Conservation (phyloP, 2,797 vertebrate species). For the Micropoecilia bifurca region DNA sequence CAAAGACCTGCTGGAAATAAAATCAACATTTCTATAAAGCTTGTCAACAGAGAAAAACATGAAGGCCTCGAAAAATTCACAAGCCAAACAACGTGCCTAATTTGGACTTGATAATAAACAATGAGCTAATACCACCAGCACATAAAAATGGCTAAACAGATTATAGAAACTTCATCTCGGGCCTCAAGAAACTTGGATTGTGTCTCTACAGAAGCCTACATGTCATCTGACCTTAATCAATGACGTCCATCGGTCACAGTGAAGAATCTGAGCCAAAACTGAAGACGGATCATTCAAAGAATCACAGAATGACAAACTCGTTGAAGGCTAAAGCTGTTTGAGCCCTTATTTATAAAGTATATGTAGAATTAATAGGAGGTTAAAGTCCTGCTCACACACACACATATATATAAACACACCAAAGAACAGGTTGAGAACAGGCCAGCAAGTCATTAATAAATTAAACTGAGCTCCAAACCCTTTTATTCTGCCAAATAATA, state of each 20-base stretch:
- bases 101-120: too few species aligned
- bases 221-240: not conserved
- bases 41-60: not conserved
- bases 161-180: not conserved
- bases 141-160: too few species aligned
- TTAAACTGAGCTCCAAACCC: not conserved
- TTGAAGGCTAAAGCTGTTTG: not conserved
- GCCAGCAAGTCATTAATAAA: not conserved
- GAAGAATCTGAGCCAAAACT: not conserved
- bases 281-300: not conserved
- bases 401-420: not conserved
- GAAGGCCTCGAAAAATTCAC: not conserved
- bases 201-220: not conserved
- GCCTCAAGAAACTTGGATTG: not conserved
- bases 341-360: not conserved
- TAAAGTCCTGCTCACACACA: not conserved
- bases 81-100: not conserved
- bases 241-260: not conserved
- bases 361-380: not conserved
- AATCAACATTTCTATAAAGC: not conserved
- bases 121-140: too few species aligned
- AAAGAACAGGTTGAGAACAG: not conserved
- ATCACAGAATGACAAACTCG: not conserved
- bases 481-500: not conserved
- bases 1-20: not conserved